Percentiles rank a stretch among this genome's conserved stretches.
Conservation (phyloP, 1,140 invertebrate genomes). For the Hylaeus volcanicus region DNA sequence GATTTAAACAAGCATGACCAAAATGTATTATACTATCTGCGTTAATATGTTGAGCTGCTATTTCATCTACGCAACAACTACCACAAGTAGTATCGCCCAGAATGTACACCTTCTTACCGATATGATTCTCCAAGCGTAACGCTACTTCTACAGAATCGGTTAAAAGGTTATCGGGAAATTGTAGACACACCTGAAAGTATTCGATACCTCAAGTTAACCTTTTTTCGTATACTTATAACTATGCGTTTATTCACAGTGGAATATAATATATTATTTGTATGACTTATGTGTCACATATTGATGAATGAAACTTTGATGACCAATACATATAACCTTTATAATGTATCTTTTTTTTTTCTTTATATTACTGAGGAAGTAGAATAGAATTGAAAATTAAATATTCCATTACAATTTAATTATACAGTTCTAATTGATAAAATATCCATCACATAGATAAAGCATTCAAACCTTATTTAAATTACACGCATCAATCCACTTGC, state of each 20-base stretch:
- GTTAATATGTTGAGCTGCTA: conserved; percentile 92
- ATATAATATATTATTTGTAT: not conserved
- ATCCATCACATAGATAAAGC: conserved; percentile 49
- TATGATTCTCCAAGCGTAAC: conserved; percentile 82
- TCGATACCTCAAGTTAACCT: conserved; percentile 26
- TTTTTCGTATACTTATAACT: not conserved
- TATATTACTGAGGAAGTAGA: conserved; percentile 12
- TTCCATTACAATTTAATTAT: conserved; percentile 13
- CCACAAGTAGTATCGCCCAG: conserved; percentile 96
- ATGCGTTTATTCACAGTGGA: conserved; percentile 12
- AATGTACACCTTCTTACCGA: conserved; percentile 87
- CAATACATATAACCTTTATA: conserved; percentile 7
- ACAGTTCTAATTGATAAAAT: conserved; percentile 26
- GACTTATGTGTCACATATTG: conserved; percentile 12
- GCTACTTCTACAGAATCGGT: conserved; percentile 86
- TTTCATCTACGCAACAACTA: conserved; percentile 97
- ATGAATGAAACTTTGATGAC: conserved; percentile 1
- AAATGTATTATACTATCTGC: conserved; percentile 95
- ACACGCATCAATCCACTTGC: conserved; percentile 85
- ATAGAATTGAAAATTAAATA: conserved; percentile 10
- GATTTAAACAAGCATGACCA: conserved; percentile 92
- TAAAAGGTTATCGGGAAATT: conserved; percentile 94
- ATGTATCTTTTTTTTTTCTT: not conserved
- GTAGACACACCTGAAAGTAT: conserved; percentile 88
- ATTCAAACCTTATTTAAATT: conserved; percentile 84